Evolutionary conservation across 2,888 invertebrate species (phyloP).

Genomic region (Melanotus villosus): DNA sequence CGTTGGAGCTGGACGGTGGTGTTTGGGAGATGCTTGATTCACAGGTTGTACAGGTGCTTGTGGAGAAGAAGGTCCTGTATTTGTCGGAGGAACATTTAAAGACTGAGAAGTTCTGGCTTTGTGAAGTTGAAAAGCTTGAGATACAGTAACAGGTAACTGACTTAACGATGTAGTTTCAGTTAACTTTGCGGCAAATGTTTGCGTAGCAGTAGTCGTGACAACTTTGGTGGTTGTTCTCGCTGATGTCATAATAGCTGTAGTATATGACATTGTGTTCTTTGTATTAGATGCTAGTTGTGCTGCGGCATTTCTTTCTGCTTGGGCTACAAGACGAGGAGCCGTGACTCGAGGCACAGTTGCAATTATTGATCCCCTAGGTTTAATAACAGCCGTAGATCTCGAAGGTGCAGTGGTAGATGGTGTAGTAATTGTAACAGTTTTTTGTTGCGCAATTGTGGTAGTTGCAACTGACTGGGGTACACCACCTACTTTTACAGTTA

Average conservation of each 20-base stretch:
- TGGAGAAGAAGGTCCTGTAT: conserved; percentile 61
- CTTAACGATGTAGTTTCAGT: conserved; percentile 70
- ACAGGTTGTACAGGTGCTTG: conserved; percentile 40
- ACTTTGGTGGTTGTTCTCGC: conserved; percentile 56
- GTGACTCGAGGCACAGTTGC: conserved; percentile 56
- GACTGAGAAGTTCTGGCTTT: conserved; percentile 47
- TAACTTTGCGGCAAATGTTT: conserved; percentile 83
- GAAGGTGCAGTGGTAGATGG: conserved; percentile 53
- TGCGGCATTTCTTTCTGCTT: conserved; percentile 70
- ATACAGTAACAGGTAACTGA: conserved; percentile 51
- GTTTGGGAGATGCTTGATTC: conserved; percentile 62
- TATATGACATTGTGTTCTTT: conserved; percentile 73
- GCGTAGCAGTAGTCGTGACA: conserved; percentile 68
- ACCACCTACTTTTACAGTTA: conserved; percentile 61
- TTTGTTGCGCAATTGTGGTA: conserved; percentile 53
- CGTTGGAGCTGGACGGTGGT: conserved; percentile 63
- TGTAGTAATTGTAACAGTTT: conserved; percentile 56
- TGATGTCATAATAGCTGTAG: conserved; percentile 72
- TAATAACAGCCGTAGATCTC: conserved; percentile 55
- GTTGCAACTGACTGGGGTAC: conserved; percentile 42
- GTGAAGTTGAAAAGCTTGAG: conserved; percentile 44
- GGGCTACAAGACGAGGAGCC: conserved; percentile 73
- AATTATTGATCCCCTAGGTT: conserved; percentile 60
- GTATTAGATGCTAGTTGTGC: conserved; percentile 69
- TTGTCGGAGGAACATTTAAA: conserved; percentile 50